phyloP scores from a whole-genome alignment of 2,888 invertebrate species.

The Volucella bombylans region DNA sequence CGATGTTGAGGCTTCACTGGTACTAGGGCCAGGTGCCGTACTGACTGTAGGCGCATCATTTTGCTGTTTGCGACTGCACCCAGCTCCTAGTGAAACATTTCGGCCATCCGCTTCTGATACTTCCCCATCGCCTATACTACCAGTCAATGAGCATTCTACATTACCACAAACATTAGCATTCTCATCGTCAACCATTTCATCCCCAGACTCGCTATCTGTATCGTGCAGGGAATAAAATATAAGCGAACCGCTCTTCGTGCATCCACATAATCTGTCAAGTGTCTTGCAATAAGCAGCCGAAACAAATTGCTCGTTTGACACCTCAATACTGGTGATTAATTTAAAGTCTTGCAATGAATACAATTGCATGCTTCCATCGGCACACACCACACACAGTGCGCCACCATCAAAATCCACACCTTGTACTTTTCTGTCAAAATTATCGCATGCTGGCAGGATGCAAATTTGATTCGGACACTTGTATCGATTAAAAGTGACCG shows the following conservation, averaged over 20 bases:
- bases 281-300: constrained; percentile 94
- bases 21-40: constrained; percentile 43
- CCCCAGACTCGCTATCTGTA: constrained; percentile 87
- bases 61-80: constrained; percentile 44
- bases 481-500: constrained; percentile 84
- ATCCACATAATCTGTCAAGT: constrained; percentile 92
- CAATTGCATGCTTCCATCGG: constrained; percentile 89
- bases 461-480: constrained; percentile 89
- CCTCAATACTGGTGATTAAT: constrained; percentile 86
- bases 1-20: constrained; percentile 76
- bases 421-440: constrained; percentile 79
- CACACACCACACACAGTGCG: constrained; percentile 88
- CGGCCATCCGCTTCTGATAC: constrained; percentile 78
- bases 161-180: constrained; percentile 76
- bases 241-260: constrained; percentile 90
- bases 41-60: constrained; percentile 25
- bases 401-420: constrained; percentile 82
- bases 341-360: constrained; percentile 88
- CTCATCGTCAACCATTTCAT: constrained; percentile 88
- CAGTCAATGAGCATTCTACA: constrained; percentile 54
- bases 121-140: constrained; percentile 71
- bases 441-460: constrained; percentile 85
- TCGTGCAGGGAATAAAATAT: constrained; percentile 92
- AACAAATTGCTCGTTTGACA: constrained; percentile 88
- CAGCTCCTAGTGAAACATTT: constrained; percentile 37